Evolutionary conservation across 2,113 vertebrate species (phyloP), one percentile per base, ranked within the genome.

Genomic region (Recurvirostra avosetta): DNA sequence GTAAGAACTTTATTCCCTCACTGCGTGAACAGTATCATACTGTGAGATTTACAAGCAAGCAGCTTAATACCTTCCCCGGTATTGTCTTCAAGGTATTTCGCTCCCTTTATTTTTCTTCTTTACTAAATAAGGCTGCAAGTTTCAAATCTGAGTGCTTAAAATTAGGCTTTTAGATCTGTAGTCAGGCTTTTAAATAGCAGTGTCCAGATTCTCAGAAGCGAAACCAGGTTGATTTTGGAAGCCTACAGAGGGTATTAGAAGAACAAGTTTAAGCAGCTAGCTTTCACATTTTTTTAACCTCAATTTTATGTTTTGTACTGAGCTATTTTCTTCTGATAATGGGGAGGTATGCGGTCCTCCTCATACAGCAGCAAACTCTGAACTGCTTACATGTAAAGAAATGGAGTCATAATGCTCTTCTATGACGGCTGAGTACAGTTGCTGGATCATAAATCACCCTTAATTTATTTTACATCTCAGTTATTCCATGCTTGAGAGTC

Each of bases 21-120:
- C 88, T 95, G 88, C 4, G 0, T 95, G 96, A 94, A 30, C 70
- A 91, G 84, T 92, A 88, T 91, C 92, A 95, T 79, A 96, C 94
- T 95, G 93, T 93, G 94, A 96, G 94, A 95, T 96, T 97, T 96
- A 95, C 88, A 92, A 90, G 90, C 77, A 80, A 91, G 87, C 21
- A 93, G 87, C 85, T 95, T 93, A 80, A 96, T 95, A 53, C 76
- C 47, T 94, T 84, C 75, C 55, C 50, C 40, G 43, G 70, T 62
- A 88, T 94, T 94, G 80, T 97, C 91, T 96, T 95, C 70, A 76
- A 94, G 94, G 83, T 91, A 90, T 92, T 89, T 63, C 27, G 49
- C 72, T 92, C 75, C 77, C 81, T 96, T 92, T 96, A 82, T 92
- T 91, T 91, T 89, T 92, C 22, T 91, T 38, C 61, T 79, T 86